Evolutionary conservation across 2,888 invertebrate species (phyloP).

Genomic region (Meloe dianella): DNA sequence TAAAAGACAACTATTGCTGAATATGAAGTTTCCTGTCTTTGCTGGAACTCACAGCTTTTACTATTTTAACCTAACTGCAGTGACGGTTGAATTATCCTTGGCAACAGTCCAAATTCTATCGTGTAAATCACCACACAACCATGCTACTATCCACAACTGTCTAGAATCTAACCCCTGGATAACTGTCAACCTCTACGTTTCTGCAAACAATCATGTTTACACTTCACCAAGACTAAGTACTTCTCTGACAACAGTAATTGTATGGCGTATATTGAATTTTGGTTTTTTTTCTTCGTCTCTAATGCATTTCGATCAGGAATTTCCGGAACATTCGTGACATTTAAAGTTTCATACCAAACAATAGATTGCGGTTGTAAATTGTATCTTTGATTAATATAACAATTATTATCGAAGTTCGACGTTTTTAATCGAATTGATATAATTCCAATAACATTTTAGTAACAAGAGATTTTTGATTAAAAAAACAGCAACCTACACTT

Average conservation of each 20-base stretch:
- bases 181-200: conserved; percentile 27
- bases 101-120: conserved; percentile 43
- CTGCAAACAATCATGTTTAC: conserved; percentile 31
- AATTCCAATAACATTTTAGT: too few relatives aligned
- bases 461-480: too few relatives aligned
- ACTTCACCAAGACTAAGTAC: conserved; percentile 19
- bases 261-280: conserved; percentile 10
- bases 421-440: too few relatives aligned
- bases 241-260: conserved; percentile 19
- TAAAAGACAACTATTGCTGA: conserved; percentile 20
- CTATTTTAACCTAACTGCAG: conserved; percentile 10
- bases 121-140: conserved; percentile 45
- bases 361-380: neutral
- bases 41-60: conserved; percentile 40
- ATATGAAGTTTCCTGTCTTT: conserved; percentile 34
- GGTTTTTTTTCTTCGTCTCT: neutral
- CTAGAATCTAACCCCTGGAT: conserved; percentile 24
- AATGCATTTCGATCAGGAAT: neutral
- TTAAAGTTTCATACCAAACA: neutral
- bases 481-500: too few relatives aligned
- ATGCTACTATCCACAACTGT: conserved; percentile 29
- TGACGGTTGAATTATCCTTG: conserved; percentile 36
- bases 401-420: too few relatives aligned
- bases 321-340: neutral
- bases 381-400: neutral